Conservation (phyloP, 2,113 vertebrate species). For the Erinaceus europaeus region DNA sequence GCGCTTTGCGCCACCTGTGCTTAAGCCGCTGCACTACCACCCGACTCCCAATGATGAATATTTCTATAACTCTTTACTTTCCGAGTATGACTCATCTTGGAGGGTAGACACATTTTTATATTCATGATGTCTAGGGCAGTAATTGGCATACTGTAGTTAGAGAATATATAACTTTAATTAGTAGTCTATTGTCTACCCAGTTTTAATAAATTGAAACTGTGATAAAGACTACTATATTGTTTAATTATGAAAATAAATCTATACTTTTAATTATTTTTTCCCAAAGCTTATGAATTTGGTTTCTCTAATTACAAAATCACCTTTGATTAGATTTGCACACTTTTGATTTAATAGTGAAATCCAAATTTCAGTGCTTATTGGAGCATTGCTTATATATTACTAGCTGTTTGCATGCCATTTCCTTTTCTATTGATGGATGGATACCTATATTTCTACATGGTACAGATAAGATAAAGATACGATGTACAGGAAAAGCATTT, state of each 20-base stretch:
- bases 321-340: not conserved
- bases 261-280: not conserved
- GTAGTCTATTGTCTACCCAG: not conserved
- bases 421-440: not conserved
- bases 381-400: not conserved
- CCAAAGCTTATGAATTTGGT: not conserved
- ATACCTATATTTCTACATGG: not conserved
- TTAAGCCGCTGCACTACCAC: no score
- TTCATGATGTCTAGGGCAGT: not conserved
- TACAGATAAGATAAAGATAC: not conserved
- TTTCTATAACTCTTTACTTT: not conserved
- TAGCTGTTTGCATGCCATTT: not conserved
- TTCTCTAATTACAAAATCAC: not conserved
- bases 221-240: not conserved
- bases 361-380: slow-evolving; percentile 11
- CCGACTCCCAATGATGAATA: not conserved
- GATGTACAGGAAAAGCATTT: not conserved
- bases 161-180: not conserved
- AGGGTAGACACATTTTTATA: not conserved
- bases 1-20: no score
- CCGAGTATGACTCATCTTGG: not conserved
- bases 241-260: not conserved
- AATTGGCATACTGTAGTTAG: not conserved
- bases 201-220: not conserved
- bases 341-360: slow-evolving; percentile 1